phyloP scores from a whole-genome alignment of 2,113 vertebrate genomes.

The Tragelaphus strepsiceros region DNA sequence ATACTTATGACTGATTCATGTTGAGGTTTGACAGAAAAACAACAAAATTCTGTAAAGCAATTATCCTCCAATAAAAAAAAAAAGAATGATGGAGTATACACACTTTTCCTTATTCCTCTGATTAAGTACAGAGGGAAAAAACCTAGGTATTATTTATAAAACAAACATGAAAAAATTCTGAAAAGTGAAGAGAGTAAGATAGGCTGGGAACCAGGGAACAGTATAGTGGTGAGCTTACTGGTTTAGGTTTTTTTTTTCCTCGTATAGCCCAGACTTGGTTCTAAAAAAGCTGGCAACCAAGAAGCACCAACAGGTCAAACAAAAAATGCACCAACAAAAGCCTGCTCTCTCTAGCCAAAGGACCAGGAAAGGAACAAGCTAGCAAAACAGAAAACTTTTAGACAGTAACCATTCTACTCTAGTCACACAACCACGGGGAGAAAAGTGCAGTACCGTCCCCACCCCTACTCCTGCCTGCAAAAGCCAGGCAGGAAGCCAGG shows the following conservation, averaged over 20 bases:
- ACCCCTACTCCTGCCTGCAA: neutral
- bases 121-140: neutral
- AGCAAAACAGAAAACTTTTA: neutral
- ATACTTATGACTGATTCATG: neutral
- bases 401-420: neutral
- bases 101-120: neutral
- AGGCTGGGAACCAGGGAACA: neutral
- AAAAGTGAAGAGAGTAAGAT: neutral
- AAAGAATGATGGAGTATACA: neutral
- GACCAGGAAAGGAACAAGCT: neutral
- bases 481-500: neutral
- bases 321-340: neutral
- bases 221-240: neutral
- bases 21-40: neutral
- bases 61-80: neutral
- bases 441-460: neutral
- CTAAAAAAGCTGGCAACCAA: neutral
- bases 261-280: neutral
- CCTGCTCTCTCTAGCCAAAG: neutral
- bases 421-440: neutral
- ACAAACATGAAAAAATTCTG: neutral
- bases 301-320: neutral
- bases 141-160: neutral
- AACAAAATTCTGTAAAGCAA: neutral
- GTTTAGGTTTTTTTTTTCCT: neutral